These are phyloP conservation scores for Hymenopus coronatus DNA, from an alignment of 2,888 invertebrate species.

Conservation along the genomic window DNA sequence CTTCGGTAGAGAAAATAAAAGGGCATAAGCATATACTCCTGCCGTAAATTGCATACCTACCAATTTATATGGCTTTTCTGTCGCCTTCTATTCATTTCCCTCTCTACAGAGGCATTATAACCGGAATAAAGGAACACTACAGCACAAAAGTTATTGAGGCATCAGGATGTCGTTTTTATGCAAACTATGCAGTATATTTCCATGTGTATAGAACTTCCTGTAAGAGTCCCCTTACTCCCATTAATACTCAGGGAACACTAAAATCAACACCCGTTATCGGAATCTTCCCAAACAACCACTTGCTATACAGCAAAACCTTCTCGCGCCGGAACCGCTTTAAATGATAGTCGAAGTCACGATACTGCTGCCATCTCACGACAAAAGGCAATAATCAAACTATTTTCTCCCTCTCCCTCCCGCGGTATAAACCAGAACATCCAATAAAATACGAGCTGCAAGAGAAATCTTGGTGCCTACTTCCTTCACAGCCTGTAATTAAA, in stretches of 20 bases:
- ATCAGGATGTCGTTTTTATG: background rate
- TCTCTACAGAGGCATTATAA: background rate
- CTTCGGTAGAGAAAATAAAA: no score
- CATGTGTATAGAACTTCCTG: background rate
- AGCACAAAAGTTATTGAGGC: background rate
- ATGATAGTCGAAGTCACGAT: conserved; percentile 16
- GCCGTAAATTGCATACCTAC: no score
- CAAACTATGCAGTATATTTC: background rate
- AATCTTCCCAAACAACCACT: background rate
- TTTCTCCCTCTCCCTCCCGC: background rate
- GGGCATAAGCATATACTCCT: no score
- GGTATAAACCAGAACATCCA: background rate
- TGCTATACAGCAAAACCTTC: background rate
- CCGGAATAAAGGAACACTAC: background rate
- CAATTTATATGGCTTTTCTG: no score
- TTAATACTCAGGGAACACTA: background rate
- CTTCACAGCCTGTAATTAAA: background rate
- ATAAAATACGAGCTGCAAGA: background rate
- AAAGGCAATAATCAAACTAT: conserved; percentile 17
- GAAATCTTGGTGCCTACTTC: background rate
- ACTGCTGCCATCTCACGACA: conserved; percentile 6
- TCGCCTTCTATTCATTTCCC: background rate
- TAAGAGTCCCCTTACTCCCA: background rate
- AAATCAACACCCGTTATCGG: background rate
- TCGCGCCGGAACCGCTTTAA: background rate